A percentile compares a stretch with the other conserved stretches of the same genome.
These are phyloP conservation scores for Brachirus orientalis DNA, from an alignment of 2,113 vertebrate genomes.

Conservation along the genomic window DNA sequence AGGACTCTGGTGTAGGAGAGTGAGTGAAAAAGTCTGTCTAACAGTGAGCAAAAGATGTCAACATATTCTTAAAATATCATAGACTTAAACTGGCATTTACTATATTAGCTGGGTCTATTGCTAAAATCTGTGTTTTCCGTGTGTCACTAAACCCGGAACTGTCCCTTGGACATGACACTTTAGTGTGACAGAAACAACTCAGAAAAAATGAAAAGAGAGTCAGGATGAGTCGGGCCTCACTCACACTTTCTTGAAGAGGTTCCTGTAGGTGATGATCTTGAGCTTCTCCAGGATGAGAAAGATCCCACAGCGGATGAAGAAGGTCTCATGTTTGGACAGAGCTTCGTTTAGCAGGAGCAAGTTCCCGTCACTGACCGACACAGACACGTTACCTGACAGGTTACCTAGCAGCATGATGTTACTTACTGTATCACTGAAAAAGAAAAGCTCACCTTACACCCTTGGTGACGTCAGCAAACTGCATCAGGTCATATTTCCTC, in stretches of 20 bases:
- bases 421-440: constrained; percentile 5
- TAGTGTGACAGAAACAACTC: no score
- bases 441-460: constrained; percentile 86
- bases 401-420: not conserved
- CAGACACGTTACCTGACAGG: not conserved
- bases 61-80: no score
- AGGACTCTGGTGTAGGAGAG: no score
- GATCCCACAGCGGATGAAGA: constrained; percentile 98
- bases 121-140: no score
- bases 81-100: no score
- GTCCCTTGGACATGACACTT: no score
- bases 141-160: no score
- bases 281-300: constrained; percentile 98
- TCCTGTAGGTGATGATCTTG: constrained; percentile 97
- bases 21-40: no score
- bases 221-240: constrained; percentile 32
- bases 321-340: constrained; percentile 91
- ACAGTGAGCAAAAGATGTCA: no score
- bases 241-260: constrained; percentile 99
- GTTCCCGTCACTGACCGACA: constrained; percentile 89
- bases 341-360: constrained; percentile 93
- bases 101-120: no score
- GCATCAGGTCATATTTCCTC: constrained; percentile 95
- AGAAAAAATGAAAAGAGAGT: no score
- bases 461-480: constrained; percentile 95